These are phyloP conservation scores for Plutomurus gul DNA, from an alignment of 1,140 invertebrate genomes.

Conservation along the genomic window DNA sequence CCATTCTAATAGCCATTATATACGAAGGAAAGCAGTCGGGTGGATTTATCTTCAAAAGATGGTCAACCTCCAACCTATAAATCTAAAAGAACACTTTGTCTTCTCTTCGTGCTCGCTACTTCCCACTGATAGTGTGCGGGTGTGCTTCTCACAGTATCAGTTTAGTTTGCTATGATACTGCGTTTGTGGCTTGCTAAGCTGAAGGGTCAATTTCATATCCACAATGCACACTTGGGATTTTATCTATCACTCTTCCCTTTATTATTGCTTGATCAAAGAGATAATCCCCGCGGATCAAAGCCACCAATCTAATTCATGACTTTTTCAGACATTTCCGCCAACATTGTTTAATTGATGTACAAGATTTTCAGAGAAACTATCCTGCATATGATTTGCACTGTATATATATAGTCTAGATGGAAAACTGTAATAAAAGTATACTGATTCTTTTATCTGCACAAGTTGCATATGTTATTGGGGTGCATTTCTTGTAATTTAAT, in stretches of 20 bases:
- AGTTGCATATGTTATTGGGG: no score
- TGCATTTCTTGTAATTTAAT: no score
- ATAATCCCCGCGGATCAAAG: no score
- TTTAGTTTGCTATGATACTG: background rate
- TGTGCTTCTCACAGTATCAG: background rate
- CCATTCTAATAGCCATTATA: background rate
- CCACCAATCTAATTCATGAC: no score
- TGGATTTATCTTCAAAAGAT: conserved; percentile 32
- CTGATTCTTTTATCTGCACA: no score
- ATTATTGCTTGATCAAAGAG: background rate
- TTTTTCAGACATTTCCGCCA: no score
- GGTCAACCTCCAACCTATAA: conserved; percentile 33
- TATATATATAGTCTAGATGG: no score
- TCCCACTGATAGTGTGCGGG: no score
- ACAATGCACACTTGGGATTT: background rate
- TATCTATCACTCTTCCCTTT: background rate
- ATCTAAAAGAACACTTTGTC: background rate
- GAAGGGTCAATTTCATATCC: background rate
- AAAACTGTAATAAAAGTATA: no score
- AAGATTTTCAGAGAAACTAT: no score
- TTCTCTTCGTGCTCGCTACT: background rate
- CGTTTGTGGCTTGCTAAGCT: background rate
- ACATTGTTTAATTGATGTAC: no score
- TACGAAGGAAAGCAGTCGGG: background rate
- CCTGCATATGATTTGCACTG: no score